These are phyloP conservation scores for Isoperla grammatica DNA, from an alignment of 2,888 invertebrate species.

Conservation along the genomic window DNA sequence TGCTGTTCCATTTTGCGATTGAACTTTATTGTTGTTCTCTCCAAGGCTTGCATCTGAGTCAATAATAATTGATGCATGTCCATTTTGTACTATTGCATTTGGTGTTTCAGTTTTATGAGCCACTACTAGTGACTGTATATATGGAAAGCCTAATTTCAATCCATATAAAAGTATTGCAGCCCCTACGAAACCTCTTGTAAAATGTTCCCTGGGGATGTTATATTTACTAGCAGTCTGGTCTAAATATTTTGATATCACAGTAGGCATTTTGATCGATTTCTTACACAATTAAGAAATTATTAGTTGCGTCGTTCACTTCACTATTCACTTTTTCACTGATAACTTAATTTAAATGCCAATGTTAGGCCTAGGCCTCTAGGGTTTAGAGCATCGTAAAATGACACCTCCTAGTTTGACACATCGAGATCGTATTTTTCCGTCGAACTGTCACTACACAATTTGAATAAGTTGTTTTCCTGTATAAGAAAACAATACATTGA, in stretches of 20 bases:
- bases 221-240: slow-evolving; percentile 53
- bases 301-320: not conserved
- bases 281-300: not conserved
- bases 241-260: slow-evolving; percentile 60
- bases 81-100: slow-evolving; percentile 4
- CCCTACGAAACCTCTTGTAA: slow-evolving; percentile 57
- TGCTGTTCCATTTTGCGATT: not conserved
- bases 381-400: too few species aligned
- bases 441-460: too few species aligned
- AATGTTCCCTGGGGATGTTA: slow-evolving; percentile 50
- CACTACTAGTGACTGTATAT: slow-evolving; percentile 44
- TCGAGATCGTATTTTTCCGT: too few species aligned
- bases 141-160: slow-evolving; percentile 57
- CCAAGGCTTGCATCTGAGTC: slow-evolving; percentile 31
- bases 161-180: slow-evolving; percentile 54
- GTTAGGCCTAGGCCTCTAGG: too few species aligned
- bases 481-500: too few species aligned
- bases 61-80: slow-evolving; percentile 21
- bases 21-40: slow-evolving; percentile 17
- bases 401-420: too few species aligned
- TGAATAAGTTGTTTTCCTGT: too few species aligned
- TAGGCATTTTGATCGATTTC: slow-evolving; percentile 45
- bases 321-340: not conserved
- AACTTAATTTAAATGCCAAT: not conserved
- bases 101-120: too few species aligned